These are phyloP conservation scores for Varecia variegata DNA, from an alignment of 2,797 vertebrate genomes.

Conservation along the genomic window DNA sequence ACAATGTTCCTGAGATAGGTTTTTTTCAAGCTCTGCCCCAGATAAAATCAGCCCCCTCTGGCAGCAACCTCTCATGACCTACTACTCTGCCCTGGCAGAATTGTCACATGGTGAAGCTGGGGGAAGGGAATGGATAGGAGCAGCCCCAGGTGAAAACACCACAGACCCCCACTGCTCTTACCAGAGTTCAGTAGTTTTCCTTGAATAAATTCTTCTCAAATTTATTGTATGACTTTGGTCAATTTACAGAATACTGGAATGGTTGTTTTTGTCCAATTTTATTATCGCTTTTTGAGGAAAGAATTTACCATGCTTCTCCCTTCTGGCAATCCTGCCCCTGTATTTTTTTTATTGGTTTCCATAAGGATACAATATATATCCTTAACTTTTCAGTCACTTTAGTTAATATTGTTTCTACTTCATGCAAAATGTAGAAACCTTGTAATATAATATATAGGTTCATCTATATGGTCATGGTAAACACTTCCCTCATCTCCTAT, in stretches of 20 bases:
- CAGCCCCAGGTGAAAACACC: neutral
- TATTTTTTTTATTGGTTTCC: neutral
- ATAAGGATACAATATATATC: neutral
- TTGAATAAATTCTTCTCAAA: neutral
- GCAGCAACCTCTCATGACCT: neutral
- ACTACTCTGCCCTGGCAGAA: neutral
- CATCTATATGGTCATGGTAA: neutral
- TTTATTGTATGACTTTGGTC: neutral
- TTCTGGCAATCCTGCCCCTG: neutral
- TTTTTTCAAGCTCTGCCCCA: neutral
- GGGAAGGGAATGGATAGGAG: neutral
- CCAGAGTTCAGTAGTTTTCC: neutral
- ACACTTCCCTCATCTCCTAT: neutral
- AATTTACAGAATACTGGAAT: neutral
- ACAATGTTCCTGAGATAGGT: neutral
- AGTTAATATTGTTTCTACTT: neutral
- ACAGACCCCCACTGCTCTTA: neutral
- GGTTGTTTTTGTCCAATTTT: conserved; percentile 1
- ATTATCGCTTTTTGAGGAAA: neutral
- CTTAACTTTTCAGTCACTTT: neutral
- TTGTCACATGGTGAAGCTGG: neutral
- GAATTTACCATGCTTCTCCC: neutral
- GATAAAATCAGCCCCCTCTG: neutral
- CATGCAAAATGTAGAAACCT: neutral
- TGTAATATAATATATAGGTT: neutral